Conservation (phyloP, 1,140 invertebrate species). For the Spodoptera frugiperda region DNA sequence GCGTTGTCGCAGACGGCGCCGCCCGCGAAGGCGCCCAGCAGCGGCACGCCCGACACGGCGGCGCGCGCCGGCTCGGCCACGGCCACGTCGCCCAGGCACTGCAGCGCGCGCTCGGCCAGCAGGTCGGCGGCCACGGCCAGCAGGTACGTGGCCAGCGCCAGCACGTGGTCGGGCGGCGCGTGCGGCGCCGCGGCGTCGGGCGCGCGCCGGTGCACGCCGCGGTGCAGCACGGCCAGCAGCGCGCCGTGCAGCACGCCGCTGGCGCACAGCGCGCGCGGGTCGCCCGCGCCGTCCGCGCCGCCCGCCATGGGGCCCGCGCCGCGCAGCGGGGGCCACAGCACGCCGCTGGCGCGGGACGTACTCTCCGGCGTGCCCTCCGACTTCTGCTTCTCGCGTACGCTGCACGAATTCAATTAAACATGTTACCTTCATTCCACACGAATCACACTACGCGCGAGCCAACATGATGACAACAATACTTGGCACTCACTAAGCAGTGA, state of each 20-base stretch:
- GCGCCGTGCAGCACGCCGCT: slow-evolving; percentile 94
- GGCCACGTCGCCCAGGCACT: slow-evolving; percentile 53
- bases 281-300: slow-evolving; percentile 65
- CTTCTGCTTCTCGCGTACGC: slow-evolving; percentile 78
- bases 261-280: slow-evolving; percentile 72
- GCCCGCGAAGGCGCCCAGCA: slow-evolving; percentile 88
- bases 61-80: slow-evolving; percentile 43
- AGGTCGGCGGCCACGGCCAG: slow-evolving; percentile 89
- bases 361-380: slow-evolving; percentile 42
- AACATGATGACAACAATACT: neutral
- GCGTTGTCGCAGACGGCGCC: slow-evolving; percentile 94
- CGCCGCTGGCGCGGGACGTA: slow-evolving; percentile 47
- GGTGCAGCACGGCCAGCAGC: slow-evolving; percentile 93
- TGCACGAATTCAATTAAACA: slow-evolving; percentile 29
- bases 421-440: neutral
- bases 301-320: slow-evolving; percentile 55
- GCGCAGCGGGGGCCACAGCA: slow-evolving; percentile 80
- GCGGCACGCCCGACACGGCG: slow-evolving; percentile 66
- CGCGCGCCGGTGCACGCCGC: slow-evolving; percentile 92
- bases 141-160: slow-evolving; percentile 94
- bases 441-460: neutral
- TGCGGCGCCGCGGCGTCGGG: slow-evolving; percentile 90
- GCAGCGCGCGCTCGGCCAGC: slow-evolving; percentile 70
- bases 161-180: slow-evolving; percentile 92
- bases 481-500: slow-evolving; percentile 92